Evolutionary conservation across 2,113 vertebrate genomes (phyloP).

Genomic region (Craseonycteris thonglongyai): DNA sequence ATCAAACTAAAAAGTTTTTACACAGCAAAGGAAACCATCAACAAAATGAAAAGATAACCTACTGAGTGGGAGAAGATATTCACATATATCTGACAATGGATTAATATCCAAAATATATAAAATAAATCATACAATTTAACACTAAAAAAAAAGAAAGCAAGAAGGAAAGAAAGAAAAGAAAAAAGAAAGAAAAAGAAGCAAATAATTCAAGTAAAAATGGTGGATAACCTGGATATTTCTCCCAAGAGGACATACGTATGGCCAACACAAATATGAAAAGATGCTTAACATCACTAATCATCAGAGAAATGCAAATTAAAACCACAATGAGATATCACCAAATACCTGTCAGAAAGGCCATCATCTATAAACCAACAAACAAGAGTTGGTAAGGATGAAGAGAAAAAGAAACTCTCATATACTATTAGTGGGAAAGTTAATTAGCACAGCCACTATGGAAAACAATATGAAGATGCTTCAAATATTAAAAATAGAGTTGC

Average conservation of each 20-base stretch:
- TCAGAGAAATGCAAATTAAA: too few relatives aligned
- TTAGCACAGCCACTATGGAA: neutral
- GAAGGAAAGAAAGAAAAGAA: too few relatives aligned
- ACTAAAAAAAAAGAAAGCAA: neutral
- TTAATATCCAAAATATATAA: neutral
- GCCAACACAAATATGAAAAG: too few relatives aligned
- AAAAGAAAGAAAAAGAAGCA: neutral
- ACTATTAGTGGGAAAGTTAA: neutral
- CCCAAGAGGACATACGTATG: too few relatives aligned
- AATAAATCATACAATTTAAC: neutral
- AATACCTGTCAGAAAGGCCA: neutral
- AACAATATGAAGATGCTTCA: neutral
- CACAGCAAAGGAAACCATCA: too few relatives aligned
- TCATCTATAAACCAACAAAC: neutral
- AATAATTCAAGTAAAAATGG: neutral
- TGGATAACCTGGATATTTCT: too few relatives aligned
- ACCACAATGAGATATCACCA: neutral
- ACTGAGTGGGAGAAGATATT: too few relatives aligned
- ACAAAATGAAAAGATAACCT: too few relatives aligned
- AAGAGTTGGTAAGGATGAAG: neutral
- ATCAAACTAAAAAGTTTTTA: too few relatives aligned
- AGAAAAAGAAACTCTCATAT: neutral
- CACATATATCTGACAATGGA: too few relatives aligned
- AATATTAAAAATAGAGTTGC: neutral
- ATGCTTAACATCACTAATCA: too few relatives aligned